A percentile compares a stretch with the other conserved stretches of the same genome.
These are phyloP conservation scores for Catostomus latipinnis DNA, from an alignment of 2,797 vertebrate species.

Conservation along the genomic window DNA sequence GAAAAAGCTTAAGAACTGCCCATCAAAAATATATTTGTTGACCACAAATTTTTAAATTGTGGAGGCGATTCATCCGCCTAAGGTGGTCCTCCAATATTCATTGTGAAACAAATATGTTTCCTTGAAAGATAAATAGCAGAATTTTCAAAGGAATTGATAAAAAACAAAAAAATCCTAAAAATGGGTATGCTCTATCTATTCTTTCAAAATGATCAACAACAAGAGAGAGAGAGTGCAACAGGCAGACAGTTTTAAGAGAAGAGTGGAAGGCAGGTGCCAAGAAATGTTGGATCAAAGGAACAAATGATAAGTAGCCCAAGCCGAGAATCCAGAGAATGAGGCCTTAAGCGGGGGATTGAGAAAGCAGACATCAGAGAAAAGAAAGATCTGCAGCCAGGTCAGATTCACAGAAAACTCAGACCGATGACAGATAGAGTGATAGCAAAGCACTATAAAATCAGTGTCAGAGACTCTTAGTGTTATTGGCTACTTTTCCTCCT, in stretches of 20 bases:
- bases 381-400: constrained; percentile 5
- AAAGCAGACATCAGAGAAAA: constrained; percentile 21
- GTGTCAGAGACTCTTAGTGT: background rate
- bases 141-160: too few relatives aligned
- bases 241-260: constrained; percentile 28
- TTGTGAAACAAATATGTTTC: too few relatives aligned
- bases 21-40: too few relatives aligned
- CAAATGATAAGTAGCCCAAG: constrained; percentile 32
- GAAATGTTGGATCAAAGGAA: constrained; percentile 44
- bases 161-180: too few relatives aligned
- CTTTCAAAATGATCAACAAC: constrained; percentile 20
- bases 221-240: background rate
- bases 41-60: too few relatives aligned
- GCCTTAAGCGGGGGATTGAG: background rate
- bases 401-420: constrained; percentile 1
- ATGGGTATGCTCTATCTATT: background rate
- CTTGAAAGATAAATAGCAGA: too few relatives aligned
- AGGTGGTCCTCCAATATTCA: too few relatives aligned
- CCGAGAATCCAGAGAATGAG: constrained; percentile 19
- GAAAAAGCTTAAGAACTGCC: too few relatives aligned
- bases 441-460: background rate
- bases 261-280: constrained; percentile 38
- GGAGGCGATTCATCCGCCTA: too few relatives aligned
- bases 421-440: constrained; percentile 6
- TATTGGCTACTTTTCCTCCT: background rate